Evolutionary conservation across 2,888 invertebrate species (phyloP).

Genomic region (Acrocyrtus sp.): DNA sequence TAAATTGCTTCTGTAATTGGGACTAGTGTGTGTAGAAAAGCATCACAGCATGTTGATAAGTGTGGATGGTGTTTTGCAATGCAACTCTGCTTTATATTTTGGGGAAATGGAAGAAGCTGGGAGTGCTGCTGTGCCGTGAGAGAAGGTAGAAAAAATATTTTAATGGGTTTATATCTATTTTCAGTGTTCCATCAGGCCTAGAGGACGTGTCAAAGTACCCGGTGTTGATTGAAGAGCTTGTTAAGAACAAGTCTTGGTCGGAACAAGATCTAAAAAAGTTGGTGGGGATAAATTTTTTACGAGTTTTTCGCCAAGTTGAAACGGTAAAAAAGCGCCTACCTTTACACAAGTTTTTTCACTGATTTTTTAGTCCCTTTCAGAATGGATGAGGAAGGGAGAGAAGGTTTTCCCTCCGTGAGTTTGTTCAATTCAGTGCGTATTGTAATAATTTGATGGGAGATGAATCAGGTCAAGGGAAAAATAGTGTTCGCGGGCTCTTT

Average conservation of each 20-base stretch:
- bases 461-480: constrained; percentile 24
- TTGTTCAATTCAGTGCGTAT: neutral
- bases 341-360: too few species aligned
- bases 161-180: constrained; percentile 51
- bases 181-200: constrained; percentile 79
- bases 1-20: too few species aligned
- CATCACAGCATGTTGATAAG: too few species aligned
- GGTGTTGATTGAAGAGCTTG: constrained; percentile 79
- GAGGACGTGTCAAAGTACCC: constrained; percentile 89
- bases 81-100: constrained; percentile 1
- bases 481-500: neutral
- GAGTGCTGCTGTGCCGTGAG: neutral
- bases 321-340: too few species aligned
- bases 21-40: too few species aligned
- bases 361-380: too few species aligned
- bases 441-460: neutral
- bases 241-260: constrained; percentile 83
- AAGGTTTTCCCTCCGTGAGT: too few species aligned
- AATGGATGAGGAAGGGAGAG: too few species aligned
- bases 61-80: too few species aligned
- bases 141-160: too few species aligned
- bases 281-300: constrained; percentile 83
- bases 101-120: neutral
- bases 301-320: constrained; percentile 79
- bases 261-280: constrained; percentile 83